Conservation (phyloP, 2,113 vertebrate genomes). For the Plecturocebus donacophilus region DNA sequence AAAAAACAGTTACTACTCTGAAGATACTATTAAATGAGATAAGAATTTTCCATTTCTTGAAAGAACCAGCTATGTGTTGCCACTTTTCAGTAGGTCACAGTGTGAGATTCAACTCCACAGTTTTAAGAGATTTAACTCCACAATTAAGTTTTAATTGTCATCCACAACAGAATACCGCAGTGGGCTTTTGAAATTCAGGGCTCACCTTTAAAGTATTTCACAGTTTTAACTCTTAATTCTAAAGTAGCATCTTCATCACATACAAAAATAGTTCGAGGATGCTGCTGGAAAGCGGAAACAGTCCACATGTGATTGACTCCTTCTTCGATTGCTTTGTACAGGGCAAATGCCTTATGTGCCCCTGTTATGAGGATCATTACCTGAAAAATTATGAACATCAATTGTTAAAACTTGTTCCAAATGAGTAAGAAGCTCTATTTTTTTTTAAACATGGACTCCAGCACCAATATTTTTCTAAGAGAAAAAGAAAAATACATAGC, state of each 20-base stretch:
- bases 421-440: background rate
- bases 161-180: background rate
- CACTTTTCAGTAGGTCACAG: background rate
- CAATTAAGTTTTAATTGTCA: background rate
- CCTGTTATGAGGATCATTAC: conserved; percentile 93
- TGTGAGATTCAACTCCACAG: background rate
- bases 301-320: conserved; percentile 92
- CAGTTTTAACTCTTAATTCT: conserved; percentile 91
- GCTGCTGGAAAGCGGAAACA: conserved; percentile 92
- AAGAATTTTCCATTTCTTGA: conserved; percentile 10
- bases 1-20: background rate
- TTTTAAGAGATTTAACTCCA: background rate
- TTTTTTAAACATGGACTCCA: background rate
- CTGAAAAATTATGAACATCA: conserved; percentile 78
- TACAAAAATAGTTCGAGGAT: conserved; percentile 89
- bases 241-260: conserved; percentile 92
- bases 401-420: background rate
- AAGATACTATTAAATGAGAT: background rate
- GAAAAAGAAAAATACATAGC: conserved; percentile 21
- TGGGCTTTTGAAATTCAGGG: conserved; percentile 42
- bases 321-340: conserved; percentile 92
- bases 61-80: background rate
- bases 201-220: conserved; percentile 93
- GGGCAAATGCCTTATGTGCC: conserved; percentile 90
- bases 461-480: background rate